A percentile compares a stretch with the other conserved stretches of the same genome.
Conservation (phyloP, 1,140 invertebrate species). For the Callitettix versicolor region DNA sequence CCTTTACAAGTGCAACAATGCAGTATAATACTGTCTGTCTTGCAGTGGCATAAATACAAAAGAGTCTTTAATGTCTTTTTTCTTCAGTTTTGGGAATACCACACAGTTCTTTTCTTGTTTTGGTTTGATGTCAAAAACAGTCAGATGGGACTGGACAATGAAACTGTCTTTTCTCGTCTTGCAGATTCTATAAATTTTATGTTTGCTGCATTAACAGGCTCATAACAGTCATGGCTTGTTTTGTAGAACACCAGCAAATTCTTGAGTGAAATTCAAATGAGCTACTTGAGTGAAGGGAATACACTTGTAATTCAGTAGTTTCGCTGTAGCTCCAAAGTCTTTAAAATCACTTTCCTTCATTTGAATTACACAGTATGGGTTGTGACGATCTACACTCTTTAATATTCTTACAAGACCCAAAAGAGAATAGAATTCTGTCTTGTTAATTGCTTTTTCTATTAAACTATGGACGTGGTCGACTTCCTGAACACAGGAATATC, state of each 20-base stretch:
- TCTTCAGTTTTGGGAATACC: not conserved
- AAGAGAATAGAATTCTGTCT: slow-evolving; percentile 20
- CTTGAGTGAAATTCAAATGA: slow-evolving; percentile 10
- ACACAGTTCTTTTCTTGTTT: not conserved
- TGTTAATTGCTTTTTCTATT: slow-evolving; percentile 25
- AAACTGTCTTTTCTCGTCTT: not conserved
- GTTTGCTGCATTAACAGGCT: slow-evolving; percentile 1
- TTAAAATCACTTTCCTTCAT: slow-evolving; percentile 16
- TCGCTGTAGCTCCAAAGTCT: slow-evolving; percentile 10
- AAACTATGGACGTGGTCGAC: slow-evolving; percentile 25
- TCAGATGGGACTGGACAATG: not conserved
- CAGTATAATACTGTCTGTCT: not conserved
- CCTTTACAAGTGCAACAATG: not conserved
- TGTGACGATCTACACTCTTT: slow-evolving; percentile 6
- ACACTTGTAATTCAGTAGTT: slow-evolving; percentile 18
- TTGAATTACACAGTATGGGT: slow-evolving; percentile 18
- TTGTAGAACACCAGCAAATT: slow-evolving; percentile 1
- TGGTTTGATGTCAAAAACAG: not conserved
- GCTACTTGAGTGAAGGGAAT: slow-evolving; percentile 15
- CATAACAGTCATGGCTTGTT: slow-evolving; percentile 5
- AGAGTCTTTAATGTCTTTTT: slow-evolving; percentile 1
- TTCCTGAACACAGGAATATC: slow-evolving; percentile 27
- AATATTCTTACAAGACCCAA: slow-evolving; percentile 19
- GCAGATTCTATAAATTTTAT: slow-evolving; percentile 4
- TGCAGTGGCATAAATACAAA: slow-evolving; percentile 1